Evolutionary conservation across 2,888 invertebrate species (phyloP).

Genomic region (Apotomis capreana): DNA sequence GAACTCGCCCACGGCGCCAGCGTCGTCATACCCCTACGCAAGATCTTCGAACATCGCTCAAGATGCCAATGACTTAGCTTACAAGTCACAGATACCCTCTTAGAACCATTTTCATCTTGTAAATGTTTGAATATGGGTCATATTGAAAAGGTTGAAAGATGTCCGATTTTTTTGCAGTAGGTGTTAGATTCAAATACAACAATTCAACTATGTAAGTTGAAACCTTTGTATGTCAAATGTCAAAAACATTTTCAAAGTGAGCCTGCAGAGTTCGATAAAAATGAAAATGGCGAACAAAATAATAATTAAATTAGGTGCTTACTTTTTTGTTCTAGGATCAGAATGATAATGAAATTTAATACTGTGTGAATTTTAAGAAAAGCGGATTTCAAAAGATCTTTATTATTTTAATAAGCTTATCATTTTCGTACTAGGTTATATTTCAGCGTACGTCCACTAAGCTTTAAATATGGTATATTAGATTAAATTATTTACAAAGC

Average conservation of each 20-base stretch:
- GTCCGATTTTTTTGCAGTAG: too few relatives aligned
- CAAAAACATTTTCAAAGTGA: not conserved
- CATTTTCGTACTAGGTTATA: conserved; percentile 43
- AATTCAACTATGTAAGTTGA: too few relatives aligned
- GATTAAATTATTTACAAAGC: conserved; percentile 54
- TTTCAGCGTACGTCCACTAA: conserved; percentile 25
- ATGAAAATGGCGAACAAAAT: not conserved
- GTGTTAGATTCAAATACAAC: too few relatives aligned
- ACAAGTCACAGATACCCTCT: conserved; percentile 85
- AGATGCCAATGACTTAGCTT: conserved; percentile 88
- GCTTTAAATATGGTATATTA: conserved; percentile 28
- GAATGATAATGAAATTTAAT: not conserved
- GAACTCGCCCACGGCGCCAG: conserved; percentile 73
- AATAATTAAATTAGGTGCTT: not conserved
- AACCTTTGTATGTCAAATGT: too few relatives aligned
- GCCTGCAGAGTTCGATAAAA: not conserved
- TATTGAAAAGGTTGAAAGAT: too few relatives aligned
- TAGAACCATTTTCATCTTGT: conserved; percentile 45
- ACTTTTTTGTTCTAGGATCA: not conserved
- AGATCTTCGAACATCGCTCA: conserved; percentile 75
- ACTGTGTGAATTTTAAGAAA: not conserved
- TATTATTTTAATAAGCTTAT: conserved; percentile 47
- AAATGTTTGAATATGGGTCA: too few relatives aligned
- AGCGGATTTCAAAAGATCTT: conserved; percentile 52
- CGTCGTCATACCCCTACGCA: conserved; percentile 74